phyloP scores from a whole-genome alignment of 2,113 vertebrate species.

The Hippocampus guttulatus region DNA sequence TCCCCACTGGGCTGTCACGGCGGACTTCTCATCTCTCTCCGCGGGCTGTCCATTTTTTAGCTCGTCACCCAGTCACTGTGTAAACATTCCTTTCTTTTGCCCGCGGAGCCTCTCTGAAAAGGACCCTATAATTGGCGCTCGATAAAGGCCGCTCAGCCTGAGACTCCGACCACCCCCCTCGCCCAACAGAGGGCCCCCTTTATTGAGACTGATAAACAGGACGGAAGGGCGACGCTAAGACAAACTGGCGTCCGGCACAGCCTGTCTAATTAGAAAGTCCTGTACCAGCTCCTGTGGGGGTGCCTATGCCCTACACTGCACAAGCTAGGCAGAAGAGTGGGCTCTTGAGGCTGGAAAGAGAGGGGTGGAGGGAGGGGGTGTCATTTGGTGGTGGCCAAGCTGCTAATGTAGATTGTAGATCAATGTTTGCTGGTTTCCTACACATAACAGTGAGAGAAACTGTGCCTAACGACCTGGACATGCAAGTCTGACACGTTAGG shows the following conservation, averaged over 20 bases:
- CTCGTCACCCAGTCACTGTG: constrained; percentile 63
- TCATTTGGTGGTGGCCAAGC: constrained; percentile 26
- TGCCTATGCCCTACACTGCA: constrained; percentile 28
- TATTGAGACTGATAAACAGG: constrained; percentile 60
- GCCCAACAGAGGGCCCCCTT: constrained; percentile 41
- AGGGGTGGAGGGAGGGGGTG: background rate
- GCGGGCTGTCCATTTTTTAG: constrained; percentile 51
- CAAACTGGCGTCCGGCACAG: constrained; percentile 56
- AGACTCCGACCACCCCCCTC: constrained; percentile 19
- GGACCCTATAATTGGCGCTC: constrained; percentile 71
- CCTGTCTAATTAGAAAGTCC: constrained; percentile 66
- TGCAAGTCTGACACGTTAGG: background rate
- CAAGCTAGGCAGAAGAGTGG: constrained; percentile 6
- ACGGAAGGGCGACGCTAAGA: constrained; percentile 62
- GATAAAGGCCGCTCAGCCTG: constrained; percentile 55
- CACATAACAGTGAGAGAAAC: background rate
- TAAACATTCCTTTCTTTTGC: constrained; percentile 75
- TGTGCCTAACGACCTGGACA: background rate
- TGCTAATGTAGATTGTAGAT: constrained; percentile 6
- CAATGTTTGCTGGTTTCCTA: background rate
- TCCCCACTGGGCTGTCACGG: constrained; percentile 22
- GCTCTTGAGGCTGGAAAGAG: background rate
- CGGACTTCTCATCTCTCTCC: constrained; percentile 55
- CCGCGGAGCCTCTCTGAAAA: constrained; percentile 65
- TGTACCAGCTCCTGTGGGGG: constrained; percentile 26